These are phyloP conservation scores for Solenopsis fugax DNA, from an alignment of 1,140 invertebrate species.

Conservation along the genomic window DNA sequence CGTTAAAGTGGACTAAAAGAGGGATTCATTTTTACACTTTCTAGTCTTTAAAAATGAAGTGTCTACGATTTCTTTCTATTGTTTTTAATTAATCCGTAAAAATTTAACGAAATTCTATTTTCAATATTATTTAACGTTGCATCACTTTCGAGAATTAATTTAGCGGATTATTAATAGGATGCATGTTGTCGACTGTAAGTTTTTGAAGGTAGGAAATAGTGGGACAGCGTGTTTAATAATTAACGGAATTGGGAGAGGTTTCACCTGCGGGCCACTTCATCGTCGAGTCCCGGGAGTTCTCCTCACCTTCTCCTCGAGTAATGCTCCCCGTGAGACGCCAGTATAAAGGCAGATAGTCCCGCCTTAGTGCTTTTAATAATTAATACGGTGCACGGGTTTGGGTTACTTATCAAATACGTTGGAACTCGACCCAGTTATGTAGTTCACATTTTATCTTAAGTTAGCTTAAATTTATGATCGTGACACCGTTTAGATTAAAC, in stretches of 20 bases:
- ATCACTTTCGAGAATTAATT: conserved; percentile 23
- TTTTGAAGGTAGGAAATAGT: conserved; percentile 29
- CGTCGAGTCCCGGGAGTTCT: conserved; percentile 49
- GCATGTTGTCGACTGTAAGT: conserved; percentile 39
- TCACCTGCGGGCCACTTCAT: conserved; percentile 65
- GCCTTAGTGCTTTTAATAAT: conserved; percentile 65
- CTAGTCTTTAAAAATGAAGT: neutral
- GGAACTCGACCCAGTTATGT: conserved; percentile 53
- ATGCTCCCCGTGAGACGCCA: conserved; percentile 52
- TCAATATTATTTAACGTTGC: neutral
- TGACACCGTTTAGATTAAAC: conserved; percentile 32
- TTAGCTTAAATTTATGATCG: conserved; percentile 40
- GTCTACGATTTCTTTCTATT: neutral
- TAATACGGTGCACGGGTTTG: conserved; percentile 54
- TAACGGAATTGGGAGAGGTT: conserved; percentile 59
- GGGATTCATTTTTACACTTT: neutral
- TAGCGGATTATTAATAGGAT: neutral
- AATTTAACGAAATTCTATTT: neutral
- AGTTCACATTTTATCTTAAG: conserved; percentile 40
- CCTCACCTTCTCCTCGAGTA: conserved; percentile 57
- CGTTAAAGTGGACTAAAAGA: neutral
- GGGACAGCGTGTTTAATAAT: conserved; percentile 55
- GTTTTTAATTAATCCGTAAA: neutral
- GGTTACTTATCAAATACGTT: conserved; percentile 61
- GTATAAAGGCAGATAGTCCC: conserved; percentile 63